These are phyloP conservation scores for Agriopis marginaria DNA, from an alignment of 2,888 invertebrate species.

Conservation along the genomic window DNA sequence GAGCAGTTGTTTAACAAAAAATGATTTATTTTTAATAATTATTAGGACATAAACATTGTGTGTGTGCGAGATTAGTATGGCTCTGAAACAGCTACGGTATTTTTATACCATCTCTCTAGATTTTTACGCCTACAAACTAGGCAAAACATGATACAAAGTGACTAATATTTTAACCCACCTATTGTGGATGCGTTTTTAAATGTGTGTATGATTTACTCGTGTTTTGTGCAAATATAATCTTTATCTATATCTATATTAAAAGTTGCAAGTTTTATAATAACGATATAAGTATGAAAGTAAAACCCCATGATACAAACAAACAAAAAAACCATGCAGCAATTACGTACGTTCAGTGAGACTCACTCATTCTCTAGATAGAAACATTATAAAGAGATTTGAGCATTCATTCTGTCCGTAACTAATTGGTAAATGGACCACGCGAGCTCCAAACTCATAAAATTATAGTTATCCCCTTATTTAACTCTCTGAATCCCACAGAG, in stretches of 20 bases:
- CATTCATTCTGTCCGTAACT: constrained; percentile 52
- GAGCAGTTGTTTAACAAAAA: too few relatives aligned
- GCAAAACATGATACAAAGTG: too few relatives aligned
- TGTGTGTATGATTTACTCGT: too few relatives aligned
- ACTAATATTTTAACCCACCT: too few relatives aligned
- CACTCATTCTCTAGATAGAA: constrained; percentile 56
- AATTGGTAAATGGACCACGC: constrained; percentile 66
- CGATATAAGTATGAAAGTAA: background rate
- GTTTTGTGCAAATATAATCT: too few relatives aligned
- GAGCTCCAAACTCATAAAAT: constrained; percentile 57
- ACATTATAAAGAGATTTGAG: constrained; percentile 72
- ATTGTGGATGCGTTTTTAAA: too few relatives aligned
- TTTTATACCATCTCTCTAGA: too few relatives aligned
- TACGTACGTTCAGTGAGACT: constrained; percentile 27
- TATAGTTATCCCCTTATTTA: constrained; percentile 44
- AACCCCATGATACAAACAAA: background rate
- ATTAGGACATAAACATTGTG: too few relatives aligned
- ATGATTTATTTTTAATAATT: too few relatives aligned
- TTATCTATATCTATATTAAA: background rate
- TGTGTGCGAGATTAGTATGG: too few relatives aligned
- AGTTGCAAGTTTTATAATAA: background rate
- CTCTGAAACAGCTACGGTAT: too few relatives aligned
- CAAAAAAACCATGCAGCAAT: constrained; percentile 25
- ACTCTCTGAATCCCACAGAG: constrained; percentile 35
- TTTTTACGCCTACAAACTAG: too few relatives aligned